Conservation (phyloP, 2,113 vertebrate species). For the Sceloporus tristichus region DNA sequence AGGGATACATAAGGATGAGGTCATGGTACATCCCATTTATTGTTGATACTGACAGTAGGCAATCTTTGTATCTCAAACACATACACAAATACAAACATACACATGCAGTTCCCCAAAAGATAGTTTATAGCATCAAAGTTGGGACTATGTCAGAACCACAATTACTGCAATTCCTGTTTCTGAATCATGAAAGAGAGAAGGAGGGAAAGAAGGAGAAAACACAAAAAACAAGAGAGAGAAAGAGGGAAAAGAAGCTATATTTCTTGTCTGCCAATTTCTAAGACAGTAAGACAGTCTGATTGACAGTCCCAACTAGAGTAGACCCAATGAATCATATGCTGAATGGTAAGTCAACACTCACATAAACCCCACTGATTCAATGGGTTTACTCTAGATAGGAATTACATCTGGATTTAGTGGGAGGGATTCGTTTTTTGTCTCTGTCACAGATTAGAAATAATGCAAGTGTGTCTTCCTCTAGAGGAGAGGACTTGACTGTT, state of each 20-base stretch:
- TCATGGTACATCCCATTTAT: accelerated
- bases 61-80: background rate
- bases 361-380: too few relatives aligned
- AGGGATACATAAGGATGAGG: background rate
- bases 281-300: background rate
- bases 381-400: too few relatives aligned
- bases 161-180: too few relatives aligned
- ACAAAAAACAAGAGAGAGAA: background rate
- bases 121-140: background rate
- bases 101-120: background rate
- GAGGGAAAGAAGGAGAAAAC: background rate
- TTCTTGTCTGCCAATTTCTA: background rate
- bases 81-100: background rate
- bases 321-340: too few relatives aligned
- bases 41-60: background rate
- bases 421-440: too few relatives aligned
- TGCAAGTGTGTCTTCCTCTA: too few relatives aligned
- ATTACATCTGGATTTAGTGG: too few relatives aligned
- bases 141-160: background rate
- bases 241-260: background rate
- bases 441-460: too few relatives aligned
- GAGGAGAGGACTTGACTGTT: background rate
- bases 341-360: too few relatives aligned
- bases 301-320: too few relatives aligned
- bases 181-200: too few relatives aligned